Evolutionary conservation across 2,888 invertebrate species (phyloP).

Genomic region (Ochlodes sylvanus): DNA sequence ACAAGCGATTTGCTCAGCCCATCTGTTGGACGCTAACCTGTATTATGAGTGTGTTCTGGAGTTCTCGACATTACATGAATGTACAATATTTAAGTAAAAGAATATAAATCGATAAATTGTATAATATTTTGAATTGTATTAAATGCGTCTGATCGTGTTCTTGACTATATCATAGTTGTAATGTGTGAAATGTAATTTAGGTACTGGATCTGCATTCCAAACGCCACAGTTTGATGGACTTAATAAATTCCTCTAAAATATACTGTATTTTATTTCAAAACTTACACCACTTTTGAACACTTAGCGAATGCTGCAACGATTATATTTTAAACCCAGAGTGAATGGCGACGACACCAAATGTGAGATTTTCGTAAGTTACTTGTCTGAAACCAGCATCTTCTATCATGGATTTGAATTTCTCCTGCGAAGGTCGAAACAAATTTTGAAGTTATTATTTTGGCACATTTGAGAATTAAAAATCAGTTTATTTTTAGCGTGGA

Average conservation of each 20-base stretch:
- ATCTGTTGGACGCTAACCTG: slow-evolving; percentile 9
- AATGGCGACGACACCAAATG: slow-evolving; percentile 96
- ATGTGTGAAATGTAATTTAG: slow-evolving; percentile 68
- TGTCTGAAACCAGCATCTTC: slow-evolving; percentile 94
- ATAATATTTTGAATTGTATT: slow-evolving; percentile 46
- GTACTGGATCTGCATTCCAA: slow-evolving; percentile 81
- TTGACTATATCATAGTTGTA: slow-evolving; percentile 62
- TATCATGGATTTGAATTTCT: slow-evolving; percentile 95
- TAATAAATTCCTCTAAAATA: slow-evolving; percentile 62
- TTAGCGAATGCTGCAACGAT: slow-evolving; percentile 42
- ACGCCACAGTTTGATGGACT: slow-evolving; percentile 80
- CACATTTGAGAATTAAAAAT: too few relatives aligned
- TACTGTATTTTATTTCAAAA: slow-evolving; percentile 15
- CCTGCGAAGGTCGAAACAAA: slow-evolving; percentile 72
- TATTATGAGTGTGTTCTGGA: slow-evolving; percentile 1
- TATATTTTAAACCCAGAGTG: slow-evolving; percentile 97
- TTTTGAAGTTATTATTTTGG: too few relatives aligned
- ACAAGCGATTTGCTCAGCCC: slow-evolving; percentile 1
- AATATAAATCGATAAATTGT: slow-evolving; percentile 47
- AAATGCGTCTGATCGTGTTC: slow-evolving; percentile 43
- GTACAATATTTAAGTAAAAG: slow-evolving; percentile 18
- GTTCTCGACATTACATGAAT: slow-evolving; percentile 23
- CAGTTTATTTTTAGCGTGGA: too few relatives aligned
- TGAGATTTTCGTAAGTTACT: slow-evolving; percentile 95
- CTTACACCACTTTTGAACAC: slow-evolving; percentile 7